phyloP scores from a whole-genome alignment of 2,797 vertebrate genomes.

The Phoeniculus purpureus region DNA sequence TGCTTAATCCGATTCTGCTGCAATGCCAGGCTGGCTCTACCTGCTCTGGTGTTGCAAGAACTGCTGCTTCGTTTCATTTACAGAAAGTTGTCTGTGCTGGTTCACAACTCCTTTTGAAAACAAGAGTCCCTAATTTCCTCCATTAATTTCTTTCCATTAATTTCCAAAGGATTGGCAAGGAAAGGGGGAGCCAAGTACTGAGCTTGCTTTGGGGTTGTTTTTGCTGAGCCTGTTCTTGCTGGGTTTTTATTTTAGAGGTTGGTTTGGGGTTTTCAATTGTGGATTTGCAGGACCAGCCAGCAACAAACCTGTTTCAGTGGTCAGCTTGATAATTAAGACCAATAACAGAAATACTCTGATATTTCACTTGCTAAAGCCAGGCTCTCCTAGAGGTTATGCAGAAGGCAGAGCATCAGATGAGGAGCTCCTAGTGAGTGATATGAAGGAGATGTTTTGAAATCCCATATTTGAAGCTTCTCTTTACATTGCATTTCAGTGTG shows the following conservation, averaged over 20 bases:
- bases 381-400: not conserved
- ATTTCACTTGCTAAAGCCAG: not conserved
- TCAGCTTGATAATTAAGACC: not conserved
- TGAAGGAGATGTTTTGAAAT: not conserved
- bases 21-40: not conserved
- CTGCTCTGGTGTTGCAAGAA: not conserved
- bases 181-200: too few relatives aligned
- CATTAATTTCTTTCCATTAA: not conserved
- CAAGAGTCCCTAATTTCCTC: too few relatives aligned
- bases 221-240: too few relatives aligned
- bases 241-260: too few relatives aligned
- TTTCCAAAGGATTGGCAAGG: too few relatives aligned
- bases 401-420: not conserved
- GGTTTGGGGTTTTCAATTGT: not conserved
- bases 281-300: not conserved
- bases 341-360: not conserved
- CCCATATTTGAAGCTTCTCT: not conserved
- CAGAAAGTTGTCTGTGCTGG: not conserved
- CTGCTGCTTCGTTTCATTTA: not conserved
- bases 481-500: not conserved
- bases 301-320: not conserved
- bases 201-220: too few relatives aligned
- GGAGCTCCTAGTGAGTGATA: not conserved
- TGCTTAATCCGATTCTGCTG: not conserved
- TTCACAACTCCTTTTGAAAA: not conserved